Percentiles rank a stretch among this genome's conserved stretches.
Conservation (phyloP, 2,113 vertebrate genomes). For the Lanius ludovicianus region DNA sequence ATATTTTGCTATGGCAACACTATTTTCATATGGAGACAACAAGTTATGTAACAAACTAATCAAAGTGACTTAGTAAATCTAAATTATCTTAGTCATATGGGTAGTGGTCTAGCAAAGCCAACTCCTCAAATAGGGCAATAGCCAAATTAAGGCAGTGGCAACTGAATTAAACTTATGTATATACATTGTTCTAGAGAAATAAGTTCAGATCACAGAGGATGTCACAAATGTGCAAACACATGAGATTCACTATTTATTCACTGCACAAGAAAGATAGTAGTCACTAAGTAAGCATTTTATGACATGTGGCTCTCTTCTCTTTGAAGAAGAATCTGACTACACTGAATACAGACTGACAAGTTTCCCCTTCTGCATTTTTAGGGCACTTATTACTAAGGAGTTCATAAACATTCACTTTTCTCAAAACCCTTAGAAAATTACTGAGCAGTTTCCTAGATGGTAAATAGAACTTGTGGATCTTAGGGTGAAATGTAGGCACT, state of each 20-base stretch:
- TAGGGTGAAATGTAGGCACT: background rate
- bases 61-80: background rate
- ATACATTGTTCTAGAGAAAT: background rate
- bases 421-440: background rate
- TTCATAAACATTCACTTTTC: background rate
- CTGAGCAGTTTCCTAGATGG: background rate
- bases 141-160: background rate
- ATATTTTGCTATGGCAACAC: background rate
- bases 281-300: background rate
- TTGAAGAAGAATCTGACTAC: too few species aligned
- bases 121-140: background rate
- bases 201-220: background rate
- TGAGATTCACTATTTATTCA: background rate
- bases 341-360: background rate
- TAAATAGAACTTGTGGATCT: background rate
- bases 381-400: background rate
- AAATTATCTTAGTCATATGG: background rate
- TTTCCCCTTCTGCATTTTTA: background rate
- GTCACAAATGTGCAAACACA: background rate
- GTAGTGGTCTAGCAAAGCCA: background rate
- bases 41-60: background rate
- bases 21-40: background rate
- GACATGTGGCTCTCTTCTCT: background rate
- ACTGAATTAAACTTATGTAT: background rate
- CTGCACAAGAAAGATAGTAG: background rate